phyloP scores from a whole-genome alignment of 2,888 invertebrate species.

The Zonitis immaculata region DNA sequence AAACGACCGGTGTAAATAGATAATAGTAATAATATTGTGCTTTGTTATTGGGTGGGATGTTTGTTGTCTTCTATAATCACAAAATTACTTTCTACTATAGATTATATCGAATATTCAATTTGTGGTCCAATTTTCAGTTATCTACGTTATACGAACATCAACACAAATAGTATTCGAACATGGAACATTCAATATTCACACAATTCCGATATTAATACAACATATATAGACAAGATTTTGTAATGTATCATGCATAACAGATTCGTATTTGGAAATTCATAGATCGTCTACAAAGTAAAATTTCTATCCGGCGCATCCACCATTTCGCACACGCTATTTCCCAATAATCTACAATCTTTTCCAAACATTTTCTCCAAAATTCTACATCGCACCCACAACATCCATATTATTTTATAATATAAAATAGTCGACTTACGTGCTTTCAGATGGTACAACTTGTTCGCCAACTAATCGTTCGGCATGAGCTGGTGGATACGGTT shows the following conservation, averaged over 20 bases:
- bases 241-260: too few relatives aligned
- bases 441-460: constrained; percentile 68
- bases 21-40: not conserved
- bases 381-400: too few relatives aligned
- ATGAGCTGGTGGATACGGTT: constrained; percentile 60
- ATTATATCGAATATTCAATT: constrained; percentile 13
- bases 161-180: not conserved
- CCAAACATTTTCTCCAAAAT: too few relatives aligned
- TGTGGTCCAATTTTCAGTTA: constrained; percentile 7
- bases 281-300: too few relatives aligned
- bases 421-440: constrained; percentile 66
- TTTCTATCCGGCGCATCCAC: not conserved
- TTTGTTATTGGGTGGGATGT: constrained; percentile 14
- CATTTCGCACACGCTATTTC: too few relatives aligned
- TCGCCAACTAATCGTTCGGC: constrained; percentile 68
- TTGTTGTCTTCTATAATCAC: not conserved
- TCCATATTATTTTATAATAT: too few relatives aligned
- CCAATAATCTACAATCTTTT: too few relatives aligned
- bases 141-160: constrained; percentile 10
- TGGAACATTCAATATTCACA: not conserved
- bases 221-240: too few relatives aligned
- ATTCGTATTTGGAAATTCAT: too few relatives aligned
- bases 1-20: not conserved
- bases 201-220: not conserved
- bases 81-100: not conserved